Evolutionary conservation across 2,113 vertebrate species (phyloP), one percentile per base, ranked within the genome.

Genomic region (Crotalus viridis): DNA sequence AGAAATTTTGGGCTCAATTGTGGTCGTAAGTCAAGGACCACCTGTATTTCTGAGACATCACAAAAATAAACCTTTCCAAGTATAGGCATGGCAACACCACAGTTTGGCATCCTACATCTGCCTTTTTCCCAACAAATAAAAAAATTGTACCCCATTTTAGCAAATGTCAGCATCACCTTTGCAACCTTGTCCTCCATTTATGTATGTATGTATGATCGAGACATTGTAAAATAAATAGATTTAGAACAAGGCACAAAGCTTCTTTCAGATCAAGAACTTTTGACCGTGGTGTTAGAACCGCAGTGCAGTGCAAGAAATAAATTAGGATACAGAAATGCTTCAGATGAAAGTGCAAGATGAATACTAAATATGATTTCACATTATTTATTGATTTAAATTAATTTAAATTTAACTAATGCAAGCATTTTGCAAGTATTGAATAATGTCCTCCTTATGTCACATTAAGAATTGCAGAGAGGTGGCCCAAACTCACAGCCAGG

Each of bases 81-180:
- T 7, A 56, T 15, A 4, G 19, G 43, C 24, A 88, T 1, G 4
- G 91, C 90, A 3, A 33, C 0, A 5, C 95, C 94, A 91, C 94
- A 95, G 0, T 24, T 26, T 89, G 91, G 89, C 94, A 95, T n/a
- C 94, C 89, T 86, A 94, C 94, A 22, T 88, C 33, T 19, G 94
- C 95, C 51, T 89, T 0, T 21, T 9, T 92, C 91, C 6, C 93
- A 94, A 3, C 92, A 93, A 9, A 96, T 90, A 1, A 92, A 94
- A 3, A 91, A 91, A 48, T 51, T 57, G 87, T 0, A 26, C 33
- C 46, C 43, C 46, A 61, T 64, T 17, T 5, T 91, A 54, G 26
- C 24, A 90, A 26, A 93, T 22, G 24, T 87, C 74, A 33, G 90
- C 46, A 33, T 46, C 26, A 17, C 85, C 39, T 48, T 46, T 43